These are phyloP conservation scores for Dynastes hyllus DNA, from an alignment of 2,888 invertebrate species.

Conservation along the genomic window DNA sequence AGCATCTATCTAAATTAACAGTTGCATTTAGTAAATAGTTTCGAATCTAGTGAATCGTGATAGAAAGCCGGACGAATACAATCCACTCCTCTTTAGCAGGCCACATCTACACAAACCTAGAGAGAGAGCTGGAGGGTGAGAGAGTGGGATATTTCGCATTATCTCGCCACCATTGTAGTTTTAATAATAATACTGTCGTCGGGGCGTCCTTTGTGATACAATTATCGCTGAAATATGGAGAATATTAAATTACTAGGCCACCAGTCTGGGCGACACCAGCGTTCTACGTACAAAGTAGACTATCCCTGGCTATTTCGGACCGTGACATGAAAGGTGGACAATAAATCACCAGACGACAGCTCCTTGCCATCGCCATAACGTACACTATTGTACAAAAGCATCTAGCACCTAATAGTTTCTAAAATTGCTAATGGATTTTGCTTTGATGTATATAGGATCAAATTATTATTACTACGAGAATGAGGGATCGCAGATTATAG, in stretches of 20 bases:
- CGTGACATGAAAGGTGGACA: slow-evolving; percentile 2
- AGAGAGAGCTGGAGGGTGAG: too few species aligned
- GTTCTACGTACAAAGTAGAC: not conserved
- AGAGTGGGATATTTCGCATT: slow-evolving; percentile 17
- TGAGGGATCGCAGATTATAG: too few species aligned
- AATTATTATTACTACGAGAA: too few species aligned
- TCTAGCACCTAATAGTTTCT: too few species aligned
- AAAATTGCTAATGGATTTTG: too few species aligned
- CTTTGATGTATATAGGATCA: too few species aligned
- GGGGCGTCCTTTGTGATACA: slow-evolving; percentile 20
- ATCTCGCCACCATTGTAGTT: slow-evolving; percentile 18
- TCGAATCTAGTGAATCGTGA: slow-evolving; percentile 31
- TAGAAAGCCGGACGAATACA: slow-evolving; percentile 13
- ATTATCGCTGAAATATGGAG: slow-evolving; percentile 32
- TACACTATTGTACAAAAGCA: too few species aligned
- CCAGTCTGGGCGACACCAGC: slow-evolving; percentile 26
- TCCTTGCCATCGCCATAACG: not conserved
- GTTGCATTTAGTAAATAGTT: slow-evolving; percentile 32
- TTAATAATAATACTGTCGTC: slow-evolving; percentile 20
- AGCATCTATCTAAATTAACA: slow-evolving; percentile 25
- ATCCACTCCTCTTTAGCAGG: not conserved
- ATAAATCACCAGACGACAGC: slow-evolving; percentile 6
- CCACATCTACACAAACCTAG: not conserved
- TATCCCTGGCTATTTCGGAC: not conserved
- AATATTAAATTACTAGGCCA: slow-evolving; percentile 29